Evolutionary conservation across 2,797 vertebrate genomes (phyloP).

Genomic region (Ptychobarbus kaznakovi): DNA sequence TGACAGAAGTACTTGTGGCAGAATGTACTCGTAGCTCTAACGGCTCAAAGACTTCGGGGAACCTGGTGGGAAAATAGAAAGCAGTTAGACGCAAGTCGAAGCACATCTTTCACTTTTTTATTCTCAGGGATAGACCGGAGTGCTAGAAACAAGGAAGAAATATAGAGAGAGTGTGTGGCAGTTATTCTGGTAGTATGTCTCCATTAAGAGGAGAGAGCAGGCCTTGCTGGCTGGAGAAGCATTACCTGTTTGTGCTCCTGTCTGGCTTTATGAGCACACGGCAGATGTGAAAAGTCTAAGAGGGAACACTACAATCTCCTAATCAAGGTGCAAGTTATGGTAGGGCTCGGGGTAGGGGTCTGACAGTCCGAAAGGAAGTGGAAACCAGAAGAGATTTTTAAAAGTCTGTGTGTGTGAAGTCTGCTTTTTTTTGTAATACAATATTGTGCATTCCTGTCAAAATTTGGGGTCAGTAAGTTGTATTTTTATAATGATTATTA

Average conservation of each 20-base stretch:
- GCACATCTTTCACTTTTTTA: slow-evolving; percentile 50
- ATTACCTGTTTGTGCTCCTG: slow-evolving; percentile 28
- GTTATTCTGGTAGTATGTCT: slow-evolving; percentile 58
- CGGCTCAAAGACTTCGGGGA: slow-evolving; percentile 38
- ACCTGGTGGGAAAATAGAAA: slow-evolving; percentile 58
- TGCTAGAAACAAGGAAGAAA: slow-evolving; percentile 45
- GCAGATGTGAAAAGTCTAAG: slow-evolving; percentile 19
- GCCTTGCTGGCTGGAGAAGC: slow-evolving; percentile 32
- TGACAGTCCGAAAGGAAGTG: not conserved
- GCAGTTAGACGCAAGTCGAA: slow-evolving; percentile 48
- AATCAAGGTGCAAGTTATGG: not conserved
- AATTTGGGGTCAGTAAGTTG: not conserved
- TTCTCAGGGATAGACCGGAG: slow-evolving; percentile 45
- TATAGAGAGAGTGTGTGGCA: slow-evolving; percentile 44
- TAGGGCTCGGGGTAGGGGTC: not conserved
- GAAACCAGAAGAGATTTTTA: not conserved
- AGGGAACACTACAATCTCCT: not conserved
- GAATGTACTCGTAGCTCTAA: slow-evolving; percentile 35
- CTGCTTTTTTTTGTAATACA: not conserved
- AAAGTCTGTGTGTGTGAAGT: not conserved
- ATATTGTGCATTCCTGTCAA: not conserved
- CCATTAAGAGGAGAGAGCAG: slow-evolving; percentile 51
- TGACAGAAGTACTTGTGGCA: slow-evolving; percentile 47
- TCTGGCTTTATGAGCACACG: slow-evolving; percentile 42
- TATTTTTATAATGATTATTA: not conserved